Evolutionary conservation across 2,888 invertebrate genomes (phyloP).

Genomic region (Nemoura dubitans): DNA sequence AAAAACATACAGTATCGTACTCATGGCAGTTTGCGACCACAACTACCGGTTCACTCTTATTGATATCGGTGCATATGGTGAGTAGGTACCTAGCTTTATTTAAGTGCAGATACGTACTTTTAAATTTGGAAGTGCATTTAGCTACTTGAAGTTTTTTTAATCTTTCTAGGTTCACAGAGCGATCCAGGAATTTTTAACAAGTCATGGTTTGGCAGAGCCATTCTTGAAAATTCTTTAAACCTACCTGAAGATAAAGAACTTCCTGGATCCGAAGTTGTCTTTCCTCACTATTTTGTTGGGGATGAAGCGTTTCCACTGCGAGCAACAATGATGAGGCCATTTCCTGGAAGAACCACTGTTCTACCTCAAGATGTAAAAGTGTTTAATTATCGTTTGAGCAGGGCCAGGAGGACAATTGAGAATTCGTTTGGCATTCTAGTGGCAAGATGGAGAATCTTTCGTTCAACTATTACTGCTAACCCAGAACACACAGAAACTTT

Average conservation of each 20-base stretch:
- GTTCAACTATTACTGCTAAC: slow-evolving; percentile 31
- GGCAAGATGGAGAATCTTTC: slow-evolving; percentile 41
- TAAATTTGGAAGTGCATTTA: background rate
- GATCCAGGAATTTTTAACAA: slow-evolving; percentile 33
- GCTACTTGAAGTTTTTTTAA: background rate
- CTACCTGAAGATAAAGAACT: slow-evolving; percentile 20
- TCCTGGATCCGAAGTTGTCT: slow-evolving; percentile 14
- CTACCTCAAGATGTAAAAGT: slow-evolving; percentile 40
- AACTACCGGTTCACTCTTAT: slow-evolving; percentile 21
- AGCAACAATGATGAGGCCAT: slow-evolving; percentile 44
- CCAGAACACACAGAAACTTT: slow-evolving; percentile 37
- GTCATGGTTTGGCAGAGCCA: slow-evolving; percentile 21
- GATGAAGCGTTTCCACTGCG: slow-evolving; percentile 48
- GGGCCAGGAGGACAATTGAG: slow-evolving; percentile 44
- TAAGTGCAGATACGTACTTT: background rate
- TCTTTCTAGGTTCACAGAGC: slow-evolving; percentile 32
- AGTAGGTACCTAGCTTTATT: background rate
- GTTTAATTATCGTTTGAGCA: slow-evolving; percentile 46
- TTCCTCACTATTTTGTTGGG: slow-evolving; percentile 44
- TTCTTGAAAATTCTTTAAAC: background rate
- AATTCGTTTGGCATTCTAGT: slow-evolving; percentile 46
- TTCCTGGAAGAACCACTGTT: slow-evolving; percentile 36
- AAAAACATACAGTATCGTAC: slow-evolving; percentile 8
- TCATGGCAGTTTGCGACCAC: slow-evolving; percentile 24
- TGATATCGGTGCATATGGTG: slow-evolving; percentile 34